Conservation (phyloP, 2,113 vertebrate species). For the Tenrec ecaudatus region DNA sequence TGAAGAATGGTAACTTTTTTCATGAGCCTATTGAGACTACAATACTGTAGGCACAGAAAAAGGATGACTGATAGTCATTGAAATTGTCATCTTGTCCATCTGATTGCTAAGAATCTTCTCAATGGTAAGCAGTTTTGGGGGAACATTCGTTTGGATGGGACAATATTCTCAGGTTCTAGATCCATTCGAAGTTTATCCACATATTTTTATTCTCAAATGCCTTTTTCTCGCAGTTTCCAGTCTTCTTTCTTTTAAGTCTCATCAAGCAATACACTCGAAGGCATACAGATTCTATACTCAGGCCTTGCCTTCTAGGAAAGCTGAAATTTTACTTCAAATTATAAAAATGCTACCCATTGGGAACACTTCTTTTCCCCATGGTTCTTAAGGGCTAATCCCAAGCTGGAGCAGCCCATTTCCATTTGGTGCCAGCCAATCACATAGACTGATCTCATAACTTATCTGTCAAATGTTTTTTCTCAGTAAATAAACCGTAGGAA, state of each 20-base stretch:
- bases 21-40: background rate
- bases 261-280: background rate
- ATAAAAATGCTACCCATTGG: background rate
- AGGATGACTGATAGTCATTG: background rate
- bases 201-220: background rate
- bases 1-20: background rate
- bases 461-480: background rate
- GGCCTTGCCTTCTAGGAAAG: background rate
- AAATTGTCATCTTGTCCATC: background rate
- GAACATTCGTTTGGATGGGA: background rate
- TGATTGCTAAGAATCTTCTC: background rate
- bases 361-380: background rate
- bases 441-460: too few species aligned
- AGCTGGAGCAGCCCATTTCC: background rate
- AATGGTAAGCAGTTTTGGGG: background rate
- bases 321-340: conserved; percentile 1
- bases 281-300: background rate
- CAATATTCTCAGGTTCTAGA: background rate
- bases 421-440: background rate
- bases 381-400: background rate
- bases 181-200: background rate
- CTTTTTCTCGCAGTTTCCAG: background rate
- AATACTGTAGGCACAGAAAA: background rate
- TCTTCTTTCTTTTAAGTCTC: conserved; percentile 16
- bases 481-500: background rate